These are phyloP conservation scores for Drosophila bocki DNA, from an alignment of 1,140 invertebrate genomes.

Conservation along the genomic window DNA sequence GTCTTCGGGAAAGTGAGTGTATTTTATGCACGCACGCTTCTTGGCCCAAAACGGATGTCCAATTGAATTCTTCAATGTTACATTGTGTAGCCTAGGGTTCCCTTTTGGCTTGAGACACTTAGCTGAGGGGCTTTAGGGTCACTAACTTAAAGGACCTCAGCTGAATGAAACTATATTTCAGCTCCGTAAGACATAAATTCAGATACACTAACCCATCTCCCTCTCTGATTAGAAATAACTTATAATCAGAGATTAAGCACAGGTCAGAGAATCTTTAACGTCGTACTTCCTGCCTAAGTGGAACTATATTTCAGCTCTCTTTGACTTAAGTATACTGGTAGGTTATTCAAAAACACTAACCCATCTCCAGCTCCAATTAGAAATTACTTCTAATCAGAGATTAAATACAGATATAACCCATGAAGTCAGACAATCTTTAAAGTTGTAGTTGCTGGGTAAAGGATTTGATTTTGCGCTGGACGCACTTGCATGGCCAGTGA, in stretches of 20 bases:
- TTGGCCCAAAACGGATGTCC: constrained; percentile 72
- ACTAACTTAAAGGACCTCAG: no score
- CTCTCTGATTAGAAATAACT: no score
- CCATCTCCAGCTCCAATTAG: neutral
- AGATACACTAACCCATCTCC: no score
- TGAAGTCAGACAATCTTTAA: neutral
- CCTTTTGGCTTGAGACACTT: neutral
- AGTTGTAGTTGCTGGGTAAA: constrained; percentile 7
- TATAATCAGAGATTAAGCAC: no score
- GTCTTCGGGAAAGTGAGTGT: constrained; percentile 25
- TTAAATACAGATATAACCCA: neutral
- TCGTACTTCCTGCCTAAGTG: no score
- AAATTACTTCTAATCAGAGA: neutral
- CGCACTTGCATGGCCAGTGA: constrained; percentile 23
- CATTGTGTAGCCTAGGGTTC: neutral
- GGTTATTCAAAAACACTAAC: neutral
- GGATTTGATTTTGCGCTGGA: neutral
- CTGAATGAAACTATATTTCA: no score
- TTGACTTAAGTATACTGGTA: no score
- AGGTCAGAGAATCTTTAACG: no score
- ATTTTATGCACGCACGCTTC: constrained; percentile 68
- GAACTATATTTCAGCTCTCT: no score
- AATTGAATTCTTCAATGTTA: constrained; percentile 48
- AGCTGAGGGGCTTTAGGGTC: neutral
- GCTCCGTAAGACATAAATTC: no score